Base-by-base conservation (phyloP, 2,797 vertebrate species). In the Alca torda region DNA sequence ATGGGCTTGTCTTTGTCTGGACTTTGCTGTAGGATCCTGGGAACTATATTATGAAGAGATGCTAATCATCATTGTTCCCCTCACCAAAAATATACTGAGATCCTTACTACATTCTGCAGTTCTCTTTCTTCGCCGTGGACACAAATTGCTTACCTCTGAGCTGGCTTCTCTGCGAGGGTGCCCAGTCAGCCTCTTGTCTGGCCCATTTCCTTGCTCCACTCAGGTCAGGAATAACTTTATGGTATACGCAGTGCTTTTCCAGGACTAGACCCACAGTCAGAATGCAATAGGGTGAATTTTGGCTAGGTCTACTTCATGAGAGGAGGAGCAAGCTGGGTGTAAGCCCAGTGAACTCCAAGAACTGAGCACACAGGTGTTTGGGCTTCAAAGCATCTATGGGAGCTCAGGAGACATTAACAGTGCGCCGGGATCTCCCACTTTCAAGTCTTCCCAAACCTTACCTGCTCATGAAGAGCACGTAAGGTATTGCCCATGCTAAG, bases 361-460 rank as follows among this genome's bases (percentile, higher is more conserved):
- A 20, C 1, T 0, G 0, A 54, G 15, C 3, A 10, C 35, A 35
- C 4, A 0, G 7, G 33, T 59, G 3, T 64, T 64, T 93, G 31
- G 9, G 19, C 13, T 45, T 89, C 31, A 73, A 74, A 84, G 11
- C 19, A 30, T 23, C 31, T 56, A 1, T 69, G 14, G 19, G 25
- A 84, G 35, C 31, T 73, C 30, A 56, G 51, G 4, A 13, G 7
- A 4, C 15, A 33, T 25, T 68, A 75, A 6, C 16, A 20, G 4
- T n/a, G 31, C 25, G 14, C 5, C 56, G 56, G 5, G 16, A 48
- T 64, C 6, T 90, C 43, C 20, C 23, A 10, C 20, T 81, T 67
- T 43, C 18, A 82, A 70, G 9, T 13, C 15, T 79, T 79, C 23
- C 16, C 43, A 63, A 67, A 54, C 2, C 7, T 23, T 31, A 7